These are phyloP conservation scores for Drosophila ustulata DNA, from an alignment of 2,888 invertebrate genomes.

Conservation along the genomic window DNA sequence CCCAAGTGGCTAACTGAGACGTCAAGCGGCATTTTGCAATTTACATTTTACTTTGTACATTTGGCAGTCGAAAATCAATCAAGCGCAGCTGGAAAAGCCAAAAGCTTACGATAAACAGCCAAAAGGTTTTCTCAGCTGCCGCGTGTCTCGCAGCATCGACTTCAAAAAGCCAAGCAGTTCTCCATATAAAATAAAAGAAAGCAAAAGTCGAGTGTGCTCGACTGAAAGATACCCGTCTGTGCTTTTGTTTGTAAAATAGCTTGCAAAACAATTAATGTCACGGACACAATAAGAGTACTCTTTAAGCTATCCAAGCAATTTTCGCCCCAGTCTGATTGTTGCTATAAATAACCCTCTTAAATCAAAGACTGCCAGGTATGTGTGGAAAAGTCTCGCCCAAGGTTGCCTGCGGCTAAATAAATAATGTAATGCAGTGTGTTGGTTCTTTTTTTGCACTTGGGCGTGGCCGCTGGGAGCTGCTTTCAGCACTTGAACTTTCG, in stretches of 20 bases:
- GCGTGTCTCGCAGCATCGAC: constrained; percentile 3
- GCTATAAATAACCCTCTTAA: background rate
- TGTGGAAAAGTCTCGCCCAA: constrained; percentile 27
- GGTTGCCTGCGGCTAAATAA: constrained; percentile 44
- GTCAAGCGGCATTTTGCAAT: constrained; percentile 15
- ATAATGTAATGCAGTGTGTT: constrained; percentile 46
- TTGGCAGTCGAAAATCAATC: constrained; percentile 26
- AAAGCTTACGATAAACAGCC: constrained; percentile 7
- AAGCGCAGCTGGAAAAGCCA: constrained; percentile 6
- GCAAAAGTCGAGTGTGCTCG: background rate
- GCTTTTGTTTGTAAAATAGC: too few species aligned
- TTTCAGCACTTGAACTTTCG: background rate
- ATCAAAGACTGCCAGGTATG: constrained; percentile 9
- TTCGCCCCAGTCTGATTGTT: background rate
- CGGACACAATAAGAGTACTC: background rate
- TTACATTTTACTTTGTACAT: background rate
- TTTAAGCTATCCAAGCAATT: background rate
- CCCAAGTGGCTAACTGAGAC: constrained; percentile 18
- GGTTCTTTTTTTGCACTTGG: background rate
- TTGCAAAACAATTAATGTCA: too few species aligned
- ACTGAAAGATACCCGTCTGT: background rate
- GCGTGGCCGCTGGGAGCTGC: constrained; percentile 3
- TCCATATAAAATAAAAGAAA: constrained; percentile 14
- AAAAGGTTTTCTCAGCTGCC: background rate
- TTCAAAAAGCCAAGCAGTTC: constrained; percentile 12